Percentiles rank a stretch among this genome's conserved stretches.
Evolutionary conservation across 2,113 vertebrate species (phyloP).

Genomic region (Murina feae): DNA sequence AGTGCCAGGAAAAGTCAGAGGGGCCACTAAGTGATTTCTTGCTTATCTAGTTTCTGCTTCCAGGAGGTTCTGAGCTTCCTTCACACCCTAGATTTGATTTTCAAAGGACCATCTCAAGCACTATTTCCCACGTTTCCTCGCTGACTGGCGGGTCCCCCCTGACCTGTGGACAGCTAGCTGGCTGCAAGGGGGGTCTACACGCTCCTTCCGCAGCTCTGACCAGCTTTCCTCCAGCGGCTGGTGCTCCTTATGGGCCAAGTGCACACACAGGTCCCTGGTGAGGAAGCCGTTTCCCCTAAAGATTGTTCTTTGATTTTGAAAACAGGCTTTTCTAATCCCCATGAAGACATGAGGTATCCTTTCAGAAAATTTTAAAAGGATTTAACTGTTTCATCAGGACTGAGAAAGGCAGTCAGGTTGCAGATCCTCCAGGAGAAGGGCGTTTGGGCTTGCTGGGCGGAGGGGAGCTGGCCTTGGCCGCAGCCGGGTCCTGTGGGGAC

Average conservation of each 20-base stretch:
- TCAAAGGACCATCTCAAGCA: slow-evolving; percentile 37
- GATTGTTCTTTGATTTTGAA: slow-evolving; percentile 38
- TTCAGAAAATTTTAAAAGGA: neutral
- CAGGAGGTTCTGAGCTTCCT: neutral
- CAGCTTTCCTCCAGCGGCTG: neutral
- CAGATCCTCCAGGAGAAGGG: neutral
- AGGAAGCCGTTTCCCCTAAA: neutral
- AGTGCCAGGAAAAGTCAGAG: neutral
- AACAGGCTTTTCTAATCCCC: slow-evolving; percentile 25
- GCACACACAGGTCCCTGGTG: neutral
- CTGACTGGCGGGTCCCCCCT: neutral
- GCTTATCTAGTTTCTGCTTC: neutral
- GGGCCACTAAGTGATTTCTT: neutral
- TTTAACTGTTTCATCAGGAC: slow-evolving; percentile 36
- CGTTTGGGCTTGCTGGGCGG: neutral
- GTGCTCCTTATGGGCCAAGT: neutral
- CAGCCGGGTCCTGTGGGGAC: neutral
- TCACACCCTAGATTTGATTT: neutral
- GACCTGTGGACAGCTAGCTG: neutral
- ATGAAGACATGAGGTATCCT: neutral
- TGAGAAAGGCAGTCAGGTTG: neutral
- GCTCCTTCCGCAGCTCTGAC: neutral
- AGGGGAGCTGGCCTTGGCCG: too few relatives aligned
- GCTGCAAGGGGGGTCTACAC: neutral
- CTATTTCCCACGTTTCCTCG: neutral